Base-by-base conservation (phyloP, 2,888 invertebrate genomes). In the Athalia rosae region DNA sequence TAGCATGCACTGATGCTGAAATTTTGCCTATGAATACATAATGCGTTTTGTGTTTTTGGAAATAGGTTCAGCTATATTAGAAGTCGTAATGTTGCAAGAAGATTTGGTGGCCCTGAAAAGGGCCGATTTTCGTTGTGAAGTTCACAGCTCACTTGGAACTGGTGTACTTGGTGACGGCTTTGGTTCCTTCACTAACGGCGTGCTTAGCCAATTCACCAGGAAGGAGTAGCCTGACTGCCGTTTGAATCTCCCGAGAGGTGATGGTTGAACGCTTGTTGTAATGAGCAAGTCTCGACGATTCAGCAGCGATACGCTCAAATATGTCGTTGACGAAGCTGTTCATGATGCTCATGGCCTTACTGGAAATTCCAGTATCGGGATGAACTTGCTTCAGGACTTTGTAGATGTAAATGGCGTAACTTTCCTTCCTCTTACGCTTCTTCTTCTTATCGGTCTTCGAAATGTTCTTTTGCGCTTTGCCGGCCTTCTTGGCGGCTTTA, bases 181-280 rank as follows among this genome's bases (percentile, higher is more conserved):
- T 95, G 11, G 93, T 92, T 0, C 92, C 94, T 89, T 95, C 94
- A 53, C 91, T 91, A 71, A 93, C 93, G 0, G 95, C 94, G 87
- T 95, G 95, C 79, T 94, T 94, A 0, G 94, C 93, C 78, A 96
- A 86, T 85, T 95, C 95, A 6, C 94, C 95, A 0, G 95, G 95
- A 4, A 95, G 89, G 0, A 95, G 83, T 0, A 95, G 90, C 62
- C 93, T 91, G 0, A 94, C 92, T 0, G 94, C 94, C 0, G 94
- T 93, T 84, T 95, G 94, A 9, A 96, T 92, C 81, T 95, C 95
- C 76, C 93, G 91, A 80, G 93, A 93, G 0, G 93, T 92, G 85
- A 96, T 91, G 0, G 95, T 95, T 0, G 92, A 92, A 62, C 92
- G 91, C 56, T 85, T 85, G 80, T 79, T 85, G 80, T 85, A 85